Evolutionary conservation across 2,888 invertebrate species (phyloP).

Genomic region (Cheilosia pagana): DNA sequence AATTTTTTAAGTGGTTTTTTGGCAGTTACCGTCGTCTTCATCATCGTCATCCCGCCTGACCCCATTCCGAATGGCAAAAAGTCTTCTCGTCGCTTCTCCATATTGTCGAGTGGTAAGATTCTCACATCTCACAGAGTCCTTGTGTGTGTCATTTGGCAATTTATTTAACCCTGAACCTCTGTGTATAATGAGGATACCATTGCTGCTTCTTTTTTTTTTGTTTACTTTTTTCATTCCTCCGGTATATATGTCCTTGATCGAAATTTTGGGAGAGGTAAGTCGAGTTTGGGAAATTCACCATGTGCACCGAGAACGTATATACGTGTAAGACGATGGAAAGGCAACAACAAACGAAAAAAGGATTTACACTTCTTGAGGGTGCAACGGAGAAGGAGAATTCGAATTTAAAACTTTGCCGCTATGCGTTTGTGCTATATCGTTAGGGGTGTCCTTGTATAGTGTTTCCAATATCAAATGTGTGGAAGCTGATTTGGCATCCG

Average conservation of each 20-base stretch:
- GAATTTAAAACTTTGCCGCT: conserved; percentile 46
- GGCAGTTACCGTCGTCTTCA: conserved; percentile 48
- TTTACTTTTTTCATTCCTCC: conserved; percentile 24
- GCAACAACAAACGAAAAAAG: conserved; percentile 48
- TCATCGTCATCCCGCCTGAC: conserved; percentile 28
- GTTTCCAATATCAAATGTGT: conserved; percentile 45
- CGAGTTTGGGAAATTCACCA: conserved; percentile 84
- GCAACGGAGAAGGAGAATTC: conserved; percentile 9
- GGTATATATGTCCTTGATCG: conserved; percentile 53
- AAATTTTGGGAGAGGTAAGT: conserved; percentile 79
- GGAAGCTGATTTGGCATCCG: conserved; percentile 47
- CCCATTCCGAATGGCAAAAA: conserved; percentile 56
- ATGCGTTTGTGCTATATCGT: background rate
- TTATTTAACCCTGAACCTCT: conserved; percentile 72
- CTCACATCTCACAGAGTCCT: conserved; percentile 54
- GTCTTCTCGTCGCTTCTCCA: conserved; percentile 7
- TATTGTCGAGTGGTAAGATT: conserved; percentile 66
- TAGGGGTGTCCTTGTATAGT: background rate
- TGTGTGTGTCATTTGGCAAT: conserved; percentile 70
- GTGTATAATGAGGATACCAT: conserved; percentile 67
- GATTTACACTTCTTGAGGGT: conserved; percentile 56
- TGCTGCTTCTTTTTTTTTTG: background rate
- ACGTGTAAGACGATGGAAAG: conserved; percentile 44
- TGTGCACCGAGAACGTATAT: conserved; percentile 77
- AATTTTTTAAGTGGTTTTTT: conserved; percentile 73